phyloP scores from a whole-genome alignment of 2,888 invertebrate species.

The Sminthurides aquaticus region DNA sequence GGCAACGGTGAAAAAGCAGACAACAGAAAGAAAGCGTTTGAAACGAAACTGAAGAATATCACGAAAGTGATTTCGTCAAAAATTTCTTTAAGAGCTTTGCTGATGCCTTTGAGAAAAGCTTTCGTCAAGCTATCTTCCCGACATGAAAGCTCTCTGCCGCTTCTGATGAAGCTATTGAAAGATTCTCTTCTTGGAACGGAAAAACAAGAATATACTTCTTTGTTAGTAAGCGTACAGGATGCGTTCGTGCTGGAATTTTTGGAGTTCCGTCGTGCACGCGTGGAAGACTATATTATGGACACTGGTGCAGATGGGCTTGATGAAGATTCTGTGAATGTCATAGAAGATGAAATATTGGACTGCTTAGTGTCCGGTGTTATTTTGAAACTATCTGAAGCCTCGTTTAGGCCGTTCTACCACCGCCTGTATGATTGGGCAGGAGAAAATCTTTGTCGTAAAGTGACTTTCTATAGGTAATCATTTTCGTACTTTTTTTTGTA shows the following conservation, averaged over 20 bases:
- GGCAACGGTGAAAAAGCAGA: constrained; percentile 29
- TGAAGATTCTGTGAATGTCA: constrained; percentile 51
- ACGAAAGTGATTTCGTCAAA: constrained; percentile 36
- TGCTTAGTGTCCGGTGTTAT: constrained; percentile 67
- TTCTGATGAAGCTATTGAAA: constrained; percentile 67
- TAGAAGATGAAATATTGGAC: constrained; percentile 68
- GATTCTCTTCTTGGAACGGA: constrained; percentile 60
- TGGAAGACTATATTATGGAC: constrained; percentile 11
- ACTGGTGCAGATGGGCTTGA: neutral
- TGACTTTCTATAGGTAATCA: constrained; percentile 72
- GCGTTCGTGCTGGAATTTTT: constrained; percentile 62
- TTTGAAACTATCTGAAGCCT: constrained; percentile 78
- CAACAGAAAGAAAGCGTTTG: constrained; percentile 35
- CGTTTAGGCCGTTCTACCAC: constrained; percentile 80
- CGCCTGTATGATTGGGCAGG: constrained; percentile 81
- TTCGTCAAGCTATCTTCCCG: constrained; percentile 25
- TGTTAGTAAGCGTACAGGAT: constrained; percentile 61
- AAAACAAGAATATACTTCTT: constrained; percentile 57
- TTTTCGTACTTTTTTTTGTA: too few relatives aligned
- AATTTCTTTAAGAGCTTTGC: constrained; percentile 38
- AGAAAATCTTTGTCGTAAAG: constrained; percentile 57
- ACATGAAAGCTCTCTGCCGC: constrained; percentile 53
- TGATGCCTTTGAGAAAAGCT: constrained; percentile 32
- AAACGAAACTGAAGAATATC: constrained; percentile 33
- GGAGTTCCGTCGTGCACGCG: constrained; percentile 46